Conservation (phyloP, 35 echinoderm and acorn worm species). For the Ophioderma brevispina region DNA sequence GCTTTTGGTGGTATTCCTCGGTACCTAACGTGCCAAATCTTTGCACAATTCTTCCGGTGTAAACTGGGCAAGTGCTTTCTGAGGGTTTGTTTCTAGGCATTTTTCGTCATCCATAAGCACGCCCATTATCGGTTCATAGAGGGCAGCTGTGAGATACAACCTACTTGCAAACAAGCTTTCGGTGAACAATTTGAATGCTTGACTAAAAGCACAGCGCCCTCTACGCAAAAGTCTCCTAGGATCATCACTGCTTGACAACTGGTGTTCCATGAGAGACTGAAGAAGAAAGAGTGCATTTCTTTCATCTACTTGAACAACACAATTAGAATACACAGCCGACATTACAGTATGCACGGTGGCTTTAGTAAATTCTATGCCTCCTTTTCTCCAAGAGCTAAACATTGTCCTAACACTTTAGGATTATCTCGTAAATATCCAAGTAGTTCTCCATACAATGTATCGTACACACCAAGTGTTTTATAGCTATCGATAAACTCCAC, state of each 20-base stretch:
- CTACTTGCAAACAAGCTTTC: constrained; percentile 81
- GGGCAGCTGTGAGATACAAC: constrained; percentile 90
- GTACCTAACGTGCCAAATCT: constrained; percentile 69
- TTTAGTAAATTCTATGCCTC: constrained; percentile 26
- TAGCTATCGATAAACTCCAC: constrained; percentile 85
- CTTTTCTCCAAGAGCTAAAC: constrained; percentile 70
- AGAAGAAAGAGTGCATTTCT: constrained; percentile 65
- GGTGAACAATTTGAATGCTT: constrained; percentile 81
- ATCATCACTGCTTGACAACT: constrained; percentile 77
- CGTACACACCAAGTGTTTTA: constrained; percentile 71
- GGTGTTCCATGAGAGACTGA: constrained; percentile 74
- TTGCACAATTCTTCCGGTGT: constrained; percentile 72
- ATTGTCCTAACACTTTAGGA: constrained; percentile 59
- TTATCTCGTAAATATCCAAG: constrained; percentile 72
- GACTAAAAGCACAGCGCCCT: constrained; percentile 78
- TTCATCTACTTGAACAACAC: constrained; percentile 84
- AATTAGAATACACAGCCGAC: constrained; percentile 89
- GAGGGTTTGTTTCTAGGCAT: constrained; percentile 78
- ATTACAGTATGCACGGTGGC: constrained; percentile 58
- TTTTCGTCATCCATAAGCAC: constrained; percentile 91
- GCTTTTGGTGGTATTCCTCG: constrained; percentile 57
- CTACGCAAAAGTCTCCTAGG: constrained; percentile 75
- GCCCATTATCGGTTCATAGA: constrained; percentile 94
- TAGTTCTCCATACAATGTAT: constrained; percentile 83
- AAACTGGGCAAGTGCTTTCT: constrained; percentile 79